These are phyloP conservation scores for Enteromius viviparus DNA, from an alignment of 2,797 vertebrate species.

Conservation along the genomic window DNA sequence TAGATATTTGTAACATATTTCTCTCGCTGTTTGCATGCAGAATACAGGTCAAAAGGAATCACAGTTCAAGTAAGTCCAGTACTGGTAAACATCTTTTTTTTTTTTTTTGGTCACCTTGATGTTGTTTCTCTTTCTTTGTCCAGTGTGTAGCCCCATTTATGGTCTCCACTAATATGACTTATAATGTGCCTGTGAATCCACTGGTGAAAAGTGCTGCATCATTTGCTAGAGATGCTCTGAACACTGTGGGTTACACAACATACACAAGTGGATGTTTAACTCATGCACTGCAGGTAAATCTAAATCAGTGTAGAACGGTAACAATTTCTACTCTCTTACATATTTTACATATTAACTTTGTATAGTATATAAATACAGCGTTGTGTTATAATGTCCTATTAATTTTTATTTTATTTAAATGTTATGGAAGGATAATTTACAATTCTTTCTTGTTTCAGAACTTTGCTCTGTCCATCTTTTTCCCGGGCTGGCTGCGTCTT, in stretches of 20 bases:
- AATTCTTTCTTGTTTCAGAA: constrained; percentile 60
- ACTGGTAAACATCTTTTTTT: neutral
- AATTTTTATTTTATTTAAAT: neutral
- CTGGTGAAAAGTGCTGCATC: constrained; percentile 69
- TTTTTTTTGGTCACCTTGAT: neutral
- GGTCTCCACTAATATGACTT: constrained; percentile 80
- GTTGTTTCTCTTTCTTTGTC: neutral
- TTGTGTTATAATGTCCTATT: neutral
- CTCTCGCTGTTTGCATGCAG: constrained; percentile 74
- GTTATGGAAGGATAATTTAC: neutral
- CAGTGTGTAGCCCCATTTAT: constrained; percentile 78
- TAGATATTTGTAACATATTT: constrained; percentile 78
- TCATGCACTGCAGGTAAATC: constrained; percentile 79
- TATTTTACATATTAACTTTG: neutral
- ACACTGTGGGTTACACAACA: constrained; percentile 79
- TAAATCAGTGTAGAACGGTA: neutral
- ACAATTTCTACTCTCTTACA: neutral
- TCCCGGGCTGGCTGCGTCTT: constrained; percentile 74
- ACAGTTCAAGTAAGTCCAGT: constrained; percentile 75
- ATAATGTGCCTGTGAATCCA: constrained; percentile 34
- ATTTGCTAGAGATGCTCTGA: constrained; percentile 75
- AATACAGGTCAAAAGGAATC: constrained; percentile 76
- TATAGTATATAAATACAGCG: neutral
- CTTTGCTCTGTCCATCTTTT: constrained; percentile 61
- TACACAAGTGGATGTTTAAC: constrained; percentile 78